Conservation (phyloP, 2,888 invertebrate species). For the Drosophila histrio region DNA sequence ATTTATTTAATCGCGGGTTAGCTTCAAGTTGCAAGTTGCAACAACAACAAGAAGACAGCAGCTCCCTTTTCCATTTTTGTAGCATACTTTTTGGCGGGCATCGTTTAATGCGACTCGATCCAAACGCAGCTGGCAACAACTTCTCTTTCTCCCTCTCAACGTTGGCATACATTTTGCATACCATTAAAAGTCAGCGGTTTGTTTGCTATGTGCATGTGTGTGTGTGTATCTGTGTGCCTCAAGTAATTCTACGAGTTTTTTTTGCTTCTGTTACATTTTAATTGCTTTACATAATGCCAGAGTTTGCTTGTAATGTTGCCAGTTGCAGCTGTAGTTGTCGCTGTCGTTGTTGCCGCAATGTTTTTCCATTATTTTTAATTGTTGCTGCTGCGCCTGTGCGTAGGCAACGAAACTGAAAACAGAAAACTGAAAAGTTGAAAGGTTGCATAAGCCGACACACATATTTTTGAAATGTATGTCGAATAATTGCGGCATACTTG, state of each 20-base stretch:
- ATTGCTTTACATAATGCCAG: conserved; percentile 77
- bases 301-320: conserved; percentile 35
- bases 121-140: conserved; percentile 17
- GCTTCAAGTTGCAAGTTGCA: conserved; percentile 44
- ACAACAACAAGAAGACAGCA: neutral
- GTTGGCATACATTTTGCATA: conserved; percentile 64
- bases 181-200: conserved; percentile 74
- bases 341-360: conserved; percentile 39
- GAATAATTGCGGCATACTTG: conserved; percentile 12
- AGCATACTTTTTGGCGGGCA: conserved; percentile 42
- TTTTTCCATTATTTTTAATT: conserved; percentile 77
- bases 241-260: conserved; percentile 61
- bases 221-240: conserved; percentile 36
- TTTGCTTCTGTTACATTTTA: conserved; percentile 65
- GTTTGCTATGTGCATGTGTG: conserved; percentile 29
- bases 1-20: conserved; percentile 77
- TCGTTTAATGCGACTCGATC: conserved; percentile 29
- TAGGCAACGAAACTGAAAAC: conserved; percentile 36
- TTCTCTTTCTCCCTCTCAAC: neutral
- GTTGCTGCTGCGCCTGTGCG: conserved; percentile 60
- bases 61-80: conserved; percentile 7
- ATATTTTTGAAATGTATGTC: conserved; percentile 1
- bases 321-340: conserved; percentile 20
- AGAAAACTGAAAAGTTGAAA: neutral
- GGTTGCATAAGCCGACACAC: conserved; percentile 20